Base-by-base conservation (phyloP, 2,113 vertebrate species). In the Prunella himalayana region DNA sequence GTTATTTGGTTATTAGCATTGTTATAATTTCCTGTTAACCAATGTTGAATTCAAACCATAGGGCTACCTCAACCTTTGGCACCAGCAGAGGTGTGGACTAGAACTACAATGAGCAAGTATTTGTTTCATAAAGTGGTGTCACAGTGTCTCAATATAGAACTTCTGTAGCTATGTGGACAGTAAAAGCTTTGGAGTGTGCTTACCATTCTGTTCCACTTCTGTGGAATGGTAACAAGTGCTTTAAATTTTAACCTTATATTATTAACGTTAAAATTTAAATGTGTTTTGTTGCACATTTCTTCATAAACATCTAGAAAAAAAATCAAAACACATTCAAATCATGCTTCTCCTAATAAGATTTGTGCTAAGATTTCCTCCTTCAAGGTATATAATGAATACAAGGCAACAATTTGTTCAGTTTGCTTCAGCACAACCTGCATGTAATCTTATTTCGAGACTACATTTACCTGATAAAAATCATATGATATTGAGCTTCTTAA, bases 81-180 rank as follows among this genome's bases (percentile, higher is more conserved):
- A 78, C 7, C 33, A 89, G 31, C 13, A 78, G 31, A 81, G 11
- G 14, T 2, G 1, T 24, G 11, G 31, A n/a, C 24, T 61, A 53
- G 27, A 69, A 27, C 3, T 31, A 53, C 24, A 72, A 57, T 9
- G 42, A 76, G 12, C 10, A 70, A 50, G 4, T 65, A 11, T 47
- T 60, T 19, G 1, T 64, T 37, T 11, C 8, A 37, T 44, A 25
- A 85, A 27, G 2, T 41, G 49, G 6, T 51, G 25, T 13, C 50
- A 61, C 28, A 28, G 33, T 28, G 10, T 50, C 18, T 82, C 71
- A 60, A 1, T 50, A 69, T 14, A 0, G 2, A 88, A 27, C 2
- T 2, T 2, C 41, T 60, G 37, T 25, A 66, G 66, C 33, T 33
- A 6, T 0, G 0, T 22, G 12, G 47, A 66, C 33, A 45, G 15